Percentiles rank a stretch among this genome's conserved stretches.
Evolutionary conservation across 1,140 invertebrate genomes (phyloP).

Genomic region (Drosophila busckii): DNA sequence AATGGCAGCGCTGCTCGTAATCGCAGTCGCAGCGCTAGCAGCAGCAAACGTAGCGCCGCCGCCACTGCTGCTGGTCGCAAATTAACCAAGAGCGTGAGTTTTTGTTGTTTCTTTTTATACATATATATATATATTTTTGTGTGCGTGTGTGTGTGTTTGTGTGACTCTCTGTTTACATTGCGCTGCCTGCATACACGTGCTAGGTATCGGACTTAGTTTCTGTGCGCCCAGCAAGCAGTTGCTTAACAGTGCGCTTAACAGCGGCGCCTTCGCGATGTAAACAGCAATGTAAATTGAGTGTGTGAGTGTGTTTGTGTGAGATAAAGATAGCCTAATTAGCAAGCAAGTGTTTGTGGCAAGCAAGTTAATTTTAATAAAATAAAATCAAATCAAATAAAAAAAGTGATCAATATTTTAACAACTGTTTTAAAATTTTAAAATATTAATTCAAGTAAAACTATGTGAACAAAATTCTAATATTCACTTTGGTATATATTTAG

Average conservation of each 20-base stretch:
- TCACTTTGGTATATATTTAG: too few species aligned
- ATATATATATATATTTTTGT: conserved; percentile 12
- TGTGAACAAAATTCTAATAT: too few species aligned
- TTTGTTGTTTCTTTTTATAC: conserved; percentile 30
- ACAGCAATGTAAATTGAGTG: too few species aligned
- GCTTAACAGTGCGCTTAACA: conserved; percentile 47
- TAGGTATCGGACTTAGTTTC: conserved; percentile 26
- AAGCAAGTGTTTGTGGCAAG: too few species aligned
- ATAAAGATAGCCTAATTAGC: too few species aligned
- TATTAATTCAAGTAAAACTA: too few species aligned
- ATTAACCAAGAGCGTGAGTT: conserved; percentile 69
- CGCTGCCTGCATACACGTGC: conserved; percentile 54
- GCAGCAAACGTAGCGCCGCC: conserved; percentile 59
- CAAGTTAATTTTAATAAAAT: too few species aligned
- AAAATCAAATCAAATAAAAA: too few species aligned
- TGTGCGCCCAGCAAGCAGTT: conserved; percentile 51
- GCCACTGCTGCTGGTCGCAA: conserved; percentile 53
- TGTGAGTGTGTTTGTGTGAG: too few species aligned
- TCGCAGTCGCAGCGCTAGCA: conserved; percentile 54
- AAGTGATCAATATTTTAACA: too few species aligned
- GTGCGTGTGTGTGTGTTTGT: conserved; percentile 20
- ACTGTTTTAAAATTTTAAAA: too few species aligned
- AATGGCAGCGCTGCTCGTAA: conserved; percentile 49
- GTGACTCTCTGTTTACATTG: conserved; percentile 67
- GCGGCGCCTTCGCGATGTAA: conserved; percentile 8